These are phyloP conservation scores for Lamellibrachia luymesi DNA, from an alignment of 1,140 invertebrate genomes.

Conservation along the genomic window DNA sequence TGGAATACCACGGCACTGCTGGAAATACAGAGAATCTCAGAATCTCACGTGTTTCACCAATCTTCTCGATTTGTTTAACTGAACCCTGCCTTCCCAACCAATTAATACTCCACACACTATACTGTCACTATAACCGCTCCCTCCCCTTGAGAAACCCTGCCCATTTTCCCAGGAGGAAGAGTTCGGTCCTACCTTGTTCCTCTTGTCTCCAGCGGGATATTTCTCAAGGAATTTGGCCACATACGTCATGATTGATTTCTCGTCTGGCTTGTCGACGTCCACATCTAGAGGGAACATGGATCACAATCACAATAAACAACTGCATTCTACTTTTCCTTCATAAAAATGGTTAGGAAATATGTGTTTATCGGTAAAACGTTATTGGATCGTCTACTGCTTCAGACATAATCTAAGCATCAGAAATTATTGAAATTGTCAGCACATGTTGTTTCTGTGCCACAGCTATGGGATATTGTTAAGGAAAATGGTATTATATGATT, in stretches of 20 bases:
- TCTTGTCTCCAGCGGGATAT: slow-evolving; percentile 62
- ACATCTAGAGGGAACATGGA: slow-evolving; percentile 68
- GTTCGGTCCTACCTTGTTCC: not conserved
- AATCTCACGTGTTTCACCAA: not conserved
- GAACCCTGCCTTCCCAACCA: not conserved
- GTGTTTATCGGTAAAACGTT: too few relatives aligned
- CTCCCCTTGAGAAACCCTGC: not conserved
- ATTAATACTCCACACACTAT: not conserved
- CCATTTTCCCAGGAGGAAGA: not conserved
- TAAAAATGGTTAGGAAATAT: not conserved
- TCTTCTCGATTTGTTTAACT: not conserved
- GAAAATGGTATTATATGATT: too few relatives aligned
- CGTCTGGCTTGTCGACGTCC: slow-evolving; percentile 93
- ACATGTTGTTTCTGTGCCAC: too few relatives aligned
- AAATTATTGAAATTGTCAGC: too few relatives aligned
- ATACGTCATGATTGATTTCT: slow-evolving; percentile 99
- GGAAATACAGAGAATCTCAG: not conserved
- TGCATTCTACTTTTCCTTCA: not conserved
- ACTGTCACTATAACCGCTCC: not conserved
- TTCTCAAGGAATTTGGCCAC: slow-evolving; percentile 97
- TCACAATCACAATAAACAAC: not conserved
- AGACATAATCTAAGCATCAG: too few relatives aligned
- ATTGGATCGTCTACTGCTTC: too few relatives aligned
- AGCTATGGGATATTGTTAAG: too few relatives aligned
- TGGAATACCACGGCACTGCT: not conserved